Evolutionary conservation across 2,888 invertebrate genomes (phyloP).

Genomic region (Gastracanthus pulcherrimus): DNA sequence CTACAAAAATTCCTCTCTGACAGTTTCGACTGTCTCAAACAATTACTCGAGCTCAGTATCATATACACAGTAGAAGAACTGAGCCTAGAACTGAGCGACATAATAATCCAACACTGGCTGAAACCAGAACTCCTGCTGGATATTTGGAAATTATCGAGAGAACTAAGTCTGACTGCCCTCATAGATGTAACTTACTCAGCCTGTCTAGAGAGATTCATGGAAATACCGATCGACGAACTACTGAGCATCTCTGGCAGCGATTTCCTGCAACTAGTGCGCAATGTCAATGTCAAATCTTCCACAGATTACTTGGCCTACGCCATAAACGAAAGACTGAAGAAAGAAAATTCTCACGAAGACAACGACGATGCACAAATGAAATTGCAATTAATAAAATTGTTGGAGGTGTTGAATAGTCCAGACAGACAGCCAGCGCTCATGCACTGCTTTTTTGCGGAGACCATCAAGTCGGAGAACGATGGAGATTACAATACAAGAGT

Average conservation of each 20-base stretch:
- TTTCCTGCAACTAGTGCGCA: conserved; percentile 64
- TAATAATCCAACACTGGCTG: conserved; percentile 64
- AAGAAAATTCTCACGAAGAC: not conserved
- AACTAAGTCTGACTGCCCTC: conserved; percentile 63
- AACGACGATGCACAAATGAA: conserved; percentile 31
- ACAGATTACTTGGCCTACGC: conserved; percentile 46
- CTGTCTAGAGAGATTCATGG: conserved; percentile 67
- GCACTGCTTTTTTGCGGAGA: conserved; percentile 54
- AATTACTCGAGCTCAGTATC: conserved; percentile 67
- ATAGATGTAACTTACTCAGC: conserved; percentile 57
- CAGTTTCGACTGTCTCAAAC: conserved; percentile 60
- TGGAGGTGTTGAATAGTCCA: conserved; percentile 16
- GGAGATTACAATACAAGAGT: conserved; percentile 21
- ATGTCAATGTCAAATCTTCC: conserved; percentile 62
- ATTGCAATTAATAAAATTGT: conserved; percentile 28
- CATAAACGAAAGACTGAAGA: conserved; percentile 59
- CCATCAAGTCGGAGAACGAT: conserved; percentile 35
- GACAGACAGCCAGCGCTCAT: conserved; percentile 43
- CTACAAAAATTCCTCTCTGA: conserved; percentile 62
- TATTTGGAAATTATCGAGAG: conserved; percentile 66
- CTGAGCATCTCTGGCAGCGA: conserved; percentile 56
- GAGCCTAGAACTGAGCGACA: conserved; percentile 63
- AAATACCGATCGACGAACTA: conserved; percentile 61
- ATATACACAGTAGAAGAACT: conserved; percentile 67
- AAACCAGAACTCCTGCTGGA: conserved; percentile 63